Evolutionary conservation across 2,113 vertebrate species (phyloP).

Genomic region (Hypomesus transpacificus): DNA sequence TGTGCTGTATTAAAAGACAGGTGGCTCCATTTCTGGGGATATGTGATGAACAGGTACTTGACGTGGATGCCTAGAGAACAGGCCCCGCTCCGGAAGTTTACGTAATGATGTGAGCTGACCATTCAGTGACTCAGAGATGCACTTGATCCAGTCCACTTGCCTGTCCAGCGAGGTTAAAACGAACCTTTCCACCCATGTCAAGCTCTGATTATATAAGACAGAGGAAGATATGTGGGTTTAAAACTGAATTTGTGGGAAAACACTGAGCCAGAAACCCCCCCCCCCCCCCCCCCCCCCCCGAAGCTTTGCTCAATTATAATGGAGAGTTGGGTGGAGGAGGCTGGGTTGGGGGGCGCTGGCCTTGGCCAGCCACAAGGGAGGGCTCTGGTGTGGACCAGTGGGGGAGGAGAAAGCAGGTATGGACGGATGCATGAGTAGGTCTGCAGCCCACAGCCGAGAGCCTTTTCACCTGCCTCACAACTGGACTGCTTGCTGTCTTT

Average conservation of each 20-base stretch:
- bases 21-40: conserved; percentile 30
- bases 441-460: conserved; percentile 64
- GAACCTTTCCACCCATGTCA: conserved; percentile 77
- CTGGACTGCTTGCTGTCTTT: conserved; percentile 41
- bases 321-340: conserved; percentile 66
- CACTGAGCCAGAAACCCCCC: conserved; percentile 79
- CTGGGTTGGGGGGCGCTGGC: conserved; percentile 67
- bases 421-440: conserved; percentile 59
- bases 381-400: conserved; percentile 69
- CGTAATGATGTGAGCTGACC: conserved; percentile 34
- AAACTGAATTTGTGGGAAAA: conserved; percentile 62
- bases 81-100: conserved; percentile 69
- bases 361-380: conserved; percentile 71
- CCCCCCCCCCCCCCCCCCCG: conserved; percentile 81
- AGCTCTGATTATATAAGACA: conserved; percentile 55
- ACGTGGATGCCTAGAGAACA: too few relatives aligned
- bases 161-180: conserved; percentile 77
- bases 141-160: conserved; percentile 78
- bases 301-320: conserved; percentile 85
- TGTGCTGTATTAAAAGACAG: conserved; percentile 24
- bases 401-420: conserved; percentile 62
- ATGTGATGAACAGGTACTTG: conserved; percentile 63
- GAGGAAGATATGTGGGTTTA: conserved; percentile 23
- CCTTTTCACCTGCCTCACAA: conserved; percentile 64
- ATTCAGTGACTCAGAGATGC: conserved; percentile 72